Percentiles rank a stretch among this genome's conserved stretches.
Conservation (phyloP, 2,888 invertebrate species). For the Lymantria dispar region DNA sequence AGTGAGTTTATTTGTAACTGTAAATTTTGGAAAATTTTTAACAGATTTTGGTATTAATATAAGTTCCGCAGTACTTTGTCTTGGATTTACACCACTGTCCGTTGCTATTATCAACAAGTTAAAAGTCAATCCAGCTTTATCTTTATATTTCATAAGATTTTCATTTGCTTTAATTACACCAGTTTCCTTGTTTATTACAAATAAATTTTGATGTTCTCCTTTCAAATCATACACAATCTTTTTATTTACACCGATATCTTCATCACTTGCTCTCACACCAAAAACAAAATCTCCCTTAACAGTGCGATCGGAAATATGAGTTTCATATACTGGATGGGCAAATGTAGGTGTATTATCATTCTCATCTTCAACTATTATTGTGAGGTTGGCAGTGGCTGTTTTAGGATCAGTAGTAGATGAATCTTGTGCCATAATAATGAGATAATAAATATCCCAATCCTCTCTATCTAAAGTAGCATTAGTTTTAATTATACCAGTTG, state of each 20-base stretch:
- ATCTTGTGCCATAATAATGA: conserved; percentile 94
- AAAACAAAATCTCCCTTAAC: conserved; percentile 92
- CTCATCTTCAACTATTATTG: conserved; percentile 89
- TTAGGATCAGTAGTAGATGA: conserved; percentile 92
- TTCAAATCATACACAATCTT: conserved; percentile 89
- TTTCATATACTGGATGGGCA: conserved; percentile 87
- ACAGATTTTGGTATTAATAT: conserved; percentile 89
- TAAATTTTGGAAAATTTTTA: conserved; percentile 91
- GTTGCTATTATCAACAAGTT: conserved; percentile 89
- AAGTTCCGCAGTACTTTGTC: conserved; percentile 88
- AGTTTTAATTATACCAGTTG: conserved; percentile 90
- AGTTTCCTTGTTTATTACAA: conserved; percentile 89
- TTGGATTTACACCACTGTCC: conserved; percentile 88
- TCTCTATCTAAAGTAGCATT: conserved; percentile 90
- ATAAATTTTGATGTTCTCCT: conserved; percentile 89
- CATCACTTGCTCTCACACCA: conserved; percentile 93
- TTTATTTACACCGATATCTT: conserved; percentile 91
- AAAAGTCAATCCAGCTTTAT: conserved; percentile 83
- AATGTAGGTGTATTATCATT: conserved; percentile 94
- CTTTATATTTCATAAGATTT: conserved; percentile 82
- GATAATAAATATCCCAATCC: conserved; percentile 87
- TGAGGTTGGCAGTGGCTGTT: conserved; percentile 91
- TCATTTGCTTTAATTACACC: conserved; percentile 93
- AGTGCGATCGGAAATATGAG: conserved; percentile 92
- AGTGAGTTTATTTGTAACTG: conserved; percentile 85